Conservation (phyloP, 1,140 invertebrate genomes). For the Helicoverpa armigera region DNA sequence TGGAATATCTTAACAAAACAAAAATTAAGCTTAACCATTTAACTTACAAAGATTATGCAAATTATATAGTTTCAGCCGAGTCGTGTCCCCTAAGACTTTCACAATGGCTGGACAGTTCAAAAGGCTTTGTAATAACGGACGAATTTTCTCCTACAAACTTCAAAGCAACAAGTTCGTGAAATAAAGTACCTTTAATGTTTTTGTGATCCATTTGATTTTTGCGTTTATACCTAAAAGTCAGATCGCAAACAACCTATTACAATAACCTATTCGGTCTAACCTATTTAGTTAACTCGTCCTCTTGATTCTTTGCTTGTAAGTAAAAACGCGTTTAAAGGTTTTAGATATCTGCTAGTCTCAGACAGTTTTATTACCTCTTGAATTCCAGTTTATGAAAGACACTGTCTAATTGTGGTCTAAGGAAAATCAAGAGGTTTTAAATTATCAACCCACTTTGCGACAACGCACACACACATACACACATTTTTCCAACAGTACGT, state of each 20-base stretch:
- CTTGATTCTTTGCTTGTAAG: no score
- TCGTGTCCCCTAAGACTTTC: constrained; percentile 12
- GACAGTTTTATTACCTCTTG: no score
- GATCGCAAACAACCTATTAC: no score
- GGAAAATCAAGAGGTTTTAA: no score
- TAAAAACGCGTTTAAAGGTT: no score
- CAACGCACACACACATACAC: not conserved
- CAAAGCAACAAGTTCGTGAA: constrained; percentile 15
- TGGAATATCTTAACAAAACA: not conserved
- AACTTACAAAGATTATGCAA: constrained; percentile 8
- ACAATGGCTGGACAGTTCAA: constrained; percentile 17
- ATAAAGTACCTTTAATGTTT: constrained; percentile 12
- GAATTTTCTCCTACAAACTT: constrained; percentile 4
- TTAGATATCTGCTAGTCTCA: no score
- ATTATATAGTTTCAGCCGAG: constrained; percentile 24
- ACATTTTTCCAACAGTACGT: not conserved
- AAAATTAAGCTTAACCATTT: not conserved
- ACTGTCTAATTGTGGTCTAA: no score
- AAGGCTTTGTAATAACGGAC: constrained; percentile 10
- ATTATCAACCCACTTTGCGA: no score
- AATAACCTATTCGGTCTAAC: no score
- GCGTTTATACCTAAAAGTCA: not conserved
- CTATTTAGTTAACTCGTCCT: no score
- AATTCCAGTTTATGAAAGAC: no score
- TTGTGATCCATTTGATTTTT: constrained; percentile 16